Conservation (phyloP, 2,888 invertebrate species). For the Gasteruption jaculator region DNA sequence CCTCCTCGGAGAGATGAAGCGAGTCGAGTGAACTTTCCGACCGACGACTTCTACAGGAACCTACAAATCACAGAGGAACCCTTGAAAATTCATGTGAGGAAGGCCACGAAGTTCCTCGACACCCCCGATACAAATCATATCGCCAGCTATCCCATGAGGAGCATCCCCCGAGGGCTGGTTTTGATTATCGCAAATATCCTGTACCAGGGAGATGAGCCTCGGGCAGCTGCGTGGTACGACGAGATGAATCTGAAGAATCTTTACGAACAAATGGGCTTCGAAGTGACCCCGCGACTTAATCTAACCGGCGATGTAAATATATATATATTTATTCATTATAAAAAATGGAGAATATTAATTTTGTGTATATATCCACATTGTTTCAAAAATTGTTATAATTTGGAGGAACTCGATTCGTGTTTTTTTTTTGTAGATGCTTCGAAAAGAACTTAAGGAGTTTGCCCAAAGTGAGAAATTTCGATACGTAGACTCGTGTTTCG, state of each 20-base stretch:
- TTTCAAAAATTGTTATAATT: background rate
- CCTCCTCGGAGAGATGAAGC: background rate
- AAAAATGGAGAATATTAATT: background rate
- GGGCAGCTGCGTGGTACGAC: slow-evolving; percentile 36
- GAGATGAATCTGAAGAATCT: slow-evolving; percentile 35
- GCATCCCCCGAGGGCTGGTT: slow-evolving; percentile 43
- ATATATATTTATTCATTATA: slow-evolving; percentile 3
- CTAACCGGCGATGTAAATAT: slow-evolving; percentile 35
- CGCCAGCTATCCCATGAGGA: slow-evolving; percentile 41
- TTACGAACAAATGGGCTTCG: slow-evolving; percentile 44
- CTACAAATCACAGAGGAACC: slow-evolving; percentile 26
- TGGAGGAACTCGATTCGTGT: slow-evolving; percentile 3
- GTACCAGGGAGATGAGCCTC: slow-evolving; percentile 23
- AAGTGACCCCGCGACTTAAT: slow-evolving; percentile 28
- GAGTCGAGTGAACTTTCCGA: background rate
- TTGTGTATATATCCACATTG: slow-evolving; percentile 2
- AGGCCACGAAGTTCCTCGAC: slow-evolving; percentile 36
- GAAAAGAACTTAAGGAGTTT: slow-evolving; percentile 30
- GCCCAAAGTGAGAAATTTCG: slow-evolving; percentile 29
- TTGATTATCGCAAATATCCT: slow-evolving; percentile 41
- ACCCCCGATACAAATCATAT: slow-evolving; percentile 23
- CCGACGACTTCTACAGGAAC: slow-evolving; percentile 27
- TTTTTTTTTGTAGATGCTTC: slow-evolving; percentile 33
- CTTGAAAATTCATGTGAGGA: slow-evolving; percentile 34
- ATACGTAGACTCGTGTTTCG: slow-evolving; percentile 41